These are phyloP conservation scores for Zaprionus bogoriensis DNA, from an alignment of 2,888 invertebrate genomes.

Conservation along the genomic window DNA sequence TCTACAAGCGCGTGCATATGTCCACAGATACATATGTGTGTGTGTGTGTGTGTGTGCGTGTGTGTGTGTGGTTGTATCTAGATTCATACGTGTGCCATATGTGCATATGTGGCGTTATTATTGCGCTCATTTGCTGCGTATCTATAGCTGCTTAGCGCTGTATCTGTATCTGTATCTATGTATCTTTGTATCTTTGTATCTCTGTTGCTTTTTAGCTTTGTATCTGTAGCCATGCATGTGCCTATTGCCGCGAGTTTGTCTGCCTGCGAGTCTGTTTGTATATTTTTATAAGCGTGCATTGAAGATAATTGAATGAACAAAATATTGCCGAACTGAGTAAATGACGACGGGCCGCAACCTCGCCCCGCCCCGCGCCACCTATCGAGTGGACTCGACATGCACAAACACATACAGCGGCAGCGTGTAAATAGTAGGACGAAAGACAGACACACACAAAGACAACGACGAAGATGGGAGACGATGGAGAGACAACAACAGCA, in stretches of 20 bases:
- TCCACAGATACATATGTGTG: neutral
- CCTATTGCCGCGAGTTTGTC: slow-evolving; percentile 13
- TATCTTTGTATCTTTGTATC: neutral
- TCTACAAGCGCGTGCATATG: slow-evolving; percentile 13
- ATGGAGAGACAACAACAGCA: neutral
- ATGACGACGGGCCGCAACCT: neutral
- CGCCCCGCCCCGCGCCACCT: neutral
- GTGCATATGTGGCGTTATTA: slow-evolving; percentile 20
- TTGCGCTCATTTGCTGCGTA: slow-evolving; percentile 15
- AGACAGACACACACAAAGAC: slow-evolving; percentile 16
- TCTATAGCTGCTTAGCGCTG: slow-evolving; percentile 21
- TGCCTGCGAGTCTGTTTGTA: slow-evolving; percentile 10
- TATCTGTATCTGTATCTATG: slow-evolving; percentile 13
- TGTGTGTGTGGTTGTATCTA: slow-evolving; percentile 2
- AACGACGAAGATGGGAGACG: slow-evolving; percentile 11
- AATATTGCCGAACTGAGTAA: slow-evolving; percentile 21
- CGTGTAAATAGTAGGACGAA: too few species aligned
- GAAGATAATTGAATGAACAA: slow-evolving; percentile 41
- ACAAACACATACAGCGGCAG: slow-evolving; percentile 9
- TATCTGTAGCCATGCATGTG: slow-evolving; percentile 15
- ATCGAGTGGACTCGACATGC: slow-evolving; percentile 8
- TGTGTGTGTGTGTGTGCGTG: neutral
- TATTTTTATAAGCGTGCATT: slow-evolving; percentile 44
- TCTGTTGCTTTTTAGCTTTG: neutral
- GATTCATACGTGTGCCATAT: slow-evolving; percentile 14